Base-by-base conservation (phyloP, 64 coral and sea anemone species). In the Catalaphyllia jardinei region DNA sequence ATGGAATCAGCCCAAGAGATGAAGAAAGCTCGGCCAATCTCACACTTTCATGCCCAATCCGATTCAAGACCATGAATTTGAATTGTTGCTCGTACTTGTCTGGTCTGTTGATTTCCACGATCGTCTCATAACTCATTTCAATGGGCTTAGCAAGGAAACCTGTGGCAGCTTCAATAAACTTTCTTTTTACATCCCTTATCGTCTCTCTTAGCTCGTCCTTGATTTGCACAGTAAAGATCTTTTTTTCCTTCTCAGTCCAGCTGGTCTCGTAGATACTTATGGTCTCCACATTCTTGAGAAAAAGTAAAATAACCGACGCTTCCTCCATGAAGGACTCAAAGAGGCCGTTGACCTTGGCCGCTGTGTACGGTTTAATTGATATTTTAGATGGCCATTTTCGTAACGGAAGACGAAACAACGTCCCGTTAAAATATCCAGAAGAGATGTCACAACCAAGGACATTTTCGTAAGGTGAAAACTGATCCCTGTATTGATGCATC, bases 321-420 rank as follows among this genome's bases (percentile, higher is more conserved):
- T 98, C 96, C 77, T 90, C 89, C 35, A 92, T 92, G 39, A 98
- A 89, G 16, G 96, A 87, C 33, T 98, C 93, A 29, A 95, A 98
- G 30, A 98, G 79, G 9, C 75, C 77, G 20, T 95, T 90, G 19
- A 98, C 67, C 71, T 95, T 98, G 27, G 76, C 77, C 29, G 90
- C 94, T 15, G 90, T 95, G 77, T 98, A 98, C 10, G 93, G 91
- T 60, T 94, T 98, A n/a, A 87, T 42, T 14, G 96, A 98, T 50
- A 98, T 76, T 87, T 91, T 89, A 54, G 96, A 98, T 3, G 96
- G 93, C 93, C 93, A 95, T 82, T 98, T 98, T 79, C 96, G 76
- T 52, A 98, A 74, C 3, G 96, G 96, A 51, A 98, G 87, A 87
- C 96, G 96, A 77, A 98, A 98, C 20, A 98, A 62, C 64, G 96